Conservation (phyloP, 2,113 vertebrate species). For the Tetrax tetrax region DNA sequence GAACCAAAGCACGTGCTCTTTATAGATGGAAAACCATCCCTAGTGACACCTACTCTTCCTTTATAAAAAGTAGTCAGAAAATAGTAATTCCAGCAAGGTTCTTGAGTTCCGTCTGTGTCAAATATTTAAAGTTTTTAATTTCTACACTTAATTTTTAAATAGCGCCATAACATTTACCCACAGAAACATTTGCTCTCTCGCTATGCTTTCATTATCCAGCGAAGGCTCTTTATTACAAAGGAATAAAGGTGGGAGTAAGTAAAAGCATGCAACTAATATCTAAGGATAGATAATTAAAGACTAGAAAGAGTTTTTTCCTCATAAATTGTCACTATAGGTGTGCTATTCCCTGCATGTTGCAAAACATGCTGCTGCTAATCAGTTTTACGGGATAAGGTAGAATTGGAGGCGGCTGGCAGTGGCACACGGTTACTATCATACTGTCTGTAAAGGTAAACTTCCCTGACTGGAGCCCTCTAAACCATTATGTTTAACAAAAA, state of each 20-base stretch:
- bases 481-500: neutral
- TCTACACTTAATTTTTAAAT: neutral
- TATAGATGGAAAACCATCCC: neutral
- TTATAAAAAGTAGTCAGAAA: neutral
- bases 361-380: neutral
- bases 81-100: neutral
- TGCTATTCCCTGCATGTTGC: neutral
- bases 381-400: neutral
- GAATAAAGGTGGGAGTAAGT: neutral
- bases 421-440: neutral
- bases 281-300: slow-evolving; percentile 16
- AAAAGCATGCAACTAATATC: neutral
- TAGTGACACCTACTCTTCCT: neutral
- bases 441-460: neutral
- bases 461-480: neutral
- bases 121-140: neutral
- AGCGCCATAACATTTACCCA: neutral
- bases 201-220: neutral
- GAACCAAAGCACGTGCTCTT: neutral
- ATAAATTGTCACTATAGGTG: neutral
- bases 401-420: neutral
- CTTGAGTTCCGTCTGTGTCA: neutral
- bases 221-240: neutral
- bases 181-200: neutral
- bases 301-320: neutral